Evolutionary conservation across 37 sponge, comb jelly and placozoan genomes (phyloP).

Genomic region (Aphrocallistes beatrix): DNA sequence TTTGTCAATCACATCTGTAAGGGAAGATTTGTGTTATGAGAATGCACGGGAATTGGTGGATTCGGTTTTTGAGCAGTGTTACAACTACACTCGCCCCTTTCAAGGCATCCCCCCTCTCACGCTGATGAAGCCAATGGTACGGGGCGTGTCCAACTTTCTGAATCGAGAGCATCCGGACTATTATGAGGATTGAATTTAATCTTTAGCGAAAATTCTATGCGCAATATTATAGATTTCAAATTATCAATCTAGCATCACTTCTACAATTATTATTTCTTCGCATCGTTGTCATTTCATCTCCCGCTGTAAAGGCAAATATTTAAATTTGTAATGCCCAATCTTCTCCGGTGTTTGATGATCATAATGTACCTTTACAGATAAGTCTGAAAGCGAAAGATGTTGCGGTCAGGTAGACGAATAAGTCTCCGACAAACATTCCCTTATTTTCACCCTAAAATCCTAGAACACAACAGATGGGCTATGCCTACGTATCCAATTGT

Average conservation of each 20-base stretch:
- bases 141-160: neutral
- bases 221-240: neutral
- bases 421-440: too few relatives aligned
- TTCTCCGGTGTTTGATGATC: too few relatives aligned
- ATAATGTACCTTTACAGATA: too few relatives aligned
- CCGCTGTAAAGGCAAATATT: too few relatives aligned
- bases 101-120: constrained; percentile 63
- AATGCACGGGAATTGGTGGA: constrained; percentile 65
- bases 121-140: neutral
- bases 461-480: too few relatives aligned
- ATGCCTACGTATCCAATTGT: neutral
- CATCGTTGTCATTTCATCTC: neutral
- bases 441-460: too few relatives aligned
- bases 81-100: constrained; percentile 71
- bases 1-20: constrained; percentile 54
- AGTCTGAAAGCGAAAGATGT: too few relatives aligned
- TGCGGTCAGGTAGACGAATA: too few relatives aligned
- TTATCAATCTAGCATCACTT: neutral
- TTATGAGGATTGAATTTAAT: constrained; percentile 8
- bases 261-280: neutral
- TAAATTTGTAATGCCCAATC: too few relatives aligned
- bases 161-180: neutral
- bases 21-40: constrained; percentile 38
- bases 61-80: constrained; percentile 61
- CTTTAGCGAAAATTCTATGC: neutral